Evolutionary conservation across 2,888 invertebrate species (phyloP), one percentile per base, ranked within the genome.

Genomic region (Galerucella nymphaeae): DNA sequence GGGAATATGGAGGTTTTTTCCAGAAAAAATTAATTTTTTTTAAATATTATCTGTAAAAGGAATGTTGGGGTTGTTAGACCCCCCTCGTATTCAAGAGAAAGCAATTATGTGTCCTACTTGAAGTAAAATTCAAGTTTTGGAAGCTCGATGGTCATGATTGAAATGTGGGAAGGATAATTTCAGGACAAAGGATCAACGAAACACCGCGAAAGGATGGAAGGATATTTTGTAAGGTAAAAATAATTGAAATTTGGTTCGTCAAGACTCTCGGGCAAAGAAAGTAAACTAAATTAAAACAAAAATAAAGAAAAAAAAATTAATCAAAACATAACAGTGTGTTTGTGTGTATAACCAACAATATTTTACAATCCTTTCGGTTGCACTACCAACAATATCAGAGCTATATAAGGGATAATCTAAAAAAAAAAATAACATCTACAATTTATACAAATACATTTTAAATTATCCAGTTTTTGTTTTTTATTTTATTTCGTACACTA

Each of bases 341-440:
- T 30, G 6, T 30, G 30, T 30, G 23, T 58, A 58, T 42, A 63
- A 63, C 53, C 66, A 66, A 66, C 66, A 58, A 58, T 58, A 58
- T 58, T 13, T 55, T 55, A 55, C 18, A 58, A 30, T 30, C 20
- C 58, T 23, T 20, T 11, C 8, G 11, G 20, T 20, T 20, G 13
- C 58, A 58, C 58, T 58, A 66, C 30, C 30, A 70, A 50, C 62
- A 73, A 66, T 70, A 68, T 61, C 42, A 62, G 59, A 72, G 14
- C 10, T 38, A 18, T 38, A 8, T 18, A 61, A 61, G 42, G 61
- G 61, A 61, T 61, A 14, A 18, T 41, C 61, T 61, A 61, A 61
- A 61, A 61, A 61, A n/a, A 41, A 41, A 61, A 61, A 41, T 10
- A 30, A 61, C 30, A 30, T 61, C 65, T 65, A 53, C 64, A 64